Conservation (phyloP, 2,888 invertebrate species). For the Theretra japonica region DNA sequence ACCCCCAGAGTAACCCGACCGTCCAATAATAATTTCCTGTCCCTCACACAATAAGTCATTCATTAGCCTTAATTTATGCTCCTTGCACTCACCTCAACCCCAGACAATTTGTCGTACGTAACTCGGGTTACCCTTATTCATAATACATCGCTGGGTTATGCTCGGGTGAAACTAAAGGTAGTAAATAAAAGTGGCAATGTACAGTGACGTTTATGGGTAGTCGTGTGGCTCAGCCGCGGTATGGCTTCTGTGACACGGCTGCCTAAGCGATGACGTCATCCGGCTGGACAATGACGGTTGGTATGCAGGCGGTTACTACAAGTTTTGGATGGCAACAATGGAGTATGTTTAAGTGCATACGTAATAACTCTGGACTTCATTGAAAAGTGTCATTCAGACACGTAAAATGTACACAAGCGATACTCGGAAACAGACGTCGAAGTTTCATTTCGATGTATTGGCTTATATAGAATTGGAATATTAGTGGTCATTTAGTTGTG, state of each 20-base stretch:
- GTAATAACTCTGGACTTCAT: conserved; percentile 18
- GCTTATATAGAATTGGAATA: too few relatives aligned
- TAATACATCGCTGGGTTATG: conserved; percentile 51
- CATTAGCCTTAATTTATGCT: conserved; percentile 83
- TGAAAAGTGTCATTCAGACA: conserved; percentile 6
- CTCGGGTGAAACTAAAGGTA: conserved; percentile 43
- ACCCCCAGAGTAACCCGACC: conserved; percentile 65
- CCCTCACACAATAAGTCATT: conserved; percentile 80
- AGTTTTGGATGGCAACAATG: conserved; percentile 46
- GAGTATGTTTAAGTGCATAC: conserved; percentile 25
- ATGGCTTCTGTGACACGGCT: conserved; percentile 78
- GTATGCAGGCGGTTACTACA: conserved; percentile 51
- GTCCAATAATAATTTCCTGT: conserved; percentile 81
- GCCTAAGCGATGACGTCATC: conserved; percentile 78
- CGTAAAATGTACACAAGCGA: neutral
- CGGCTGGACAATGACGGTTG: conserved; percentile 66
- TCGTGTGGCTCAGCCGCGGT: conserved; percentile 55
- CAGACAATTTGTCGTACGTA: conserved; percentile 56
- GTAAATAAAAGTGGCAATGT: conserved; percentile 63
- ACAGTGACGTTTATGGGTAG: conserved; percentile 53
- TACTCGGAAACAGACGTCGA: neutral
- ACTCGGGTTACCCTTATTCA: conserved; percentile 43
- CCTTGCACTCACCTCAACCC: conserved; percentile 73
- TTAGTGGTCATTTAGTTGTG: too few relatives aligned
- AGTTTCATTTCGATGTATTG: neutral